Evolutionary conservation across 1,140 invertebrate species (phyloP).

Genomic region (Leptinotarsa defecta): DNA sequence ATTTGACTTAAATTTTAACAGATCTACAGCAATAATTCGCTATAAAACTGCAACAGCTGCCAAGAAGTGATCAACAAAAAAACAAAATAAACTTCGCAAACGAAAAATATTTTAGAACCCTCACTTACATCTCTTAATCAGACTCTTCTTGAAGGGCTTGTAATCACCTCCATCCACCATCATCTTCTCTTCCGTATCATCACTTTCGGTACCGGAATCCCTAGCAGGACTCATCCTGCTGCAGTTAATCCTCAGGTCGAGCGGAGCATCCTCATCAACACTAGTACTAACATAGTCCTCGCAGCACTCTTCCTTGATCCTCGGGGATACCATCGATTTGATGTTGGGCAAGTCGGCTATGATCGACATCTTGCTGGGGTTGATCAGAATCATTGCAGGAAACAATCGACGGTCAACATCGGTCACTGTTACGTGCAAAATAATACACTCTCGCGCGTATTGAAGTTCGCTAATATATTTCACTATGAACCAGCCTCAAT

Average conservation of each 20-base stretch:
- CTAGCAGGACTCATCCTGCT: slow-evolving; percentile 50
- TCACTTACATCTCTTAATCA: slow-evolving; percentile 89
- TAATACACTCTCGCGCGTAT: slow-evolving; percentile 2
- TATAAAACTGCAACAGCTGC: no score
- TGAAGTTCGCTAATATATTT: not conserved
- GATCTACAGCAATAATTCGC: no score
- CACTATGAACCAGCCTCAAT: not conserved
- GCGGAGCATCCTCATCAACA: slow-evolving; percentile 58
- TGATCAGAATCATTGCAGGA: slow-evolving; percentile 15
- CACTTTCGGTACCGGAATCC: slow-evolving; percentile 51
- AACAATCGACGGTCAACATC: not conserved
- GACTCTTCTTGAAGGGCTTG: slow-evolving; percentile 85
- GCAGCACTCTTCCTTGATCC: slow-evolving; percentile 50
- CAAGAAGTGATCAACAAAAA: no score
- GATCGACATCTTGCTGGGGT: slow-evolving; percentile 37
- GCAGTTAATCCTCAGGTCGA: slow-evolving; percentile 64
- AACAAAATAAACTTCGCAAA: no score
- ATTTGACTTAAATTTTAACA: no score
- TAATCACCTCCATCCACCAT: slow-evolving; percentile 58
- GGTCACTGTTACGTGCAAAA: slow-evolving; percentile 3
- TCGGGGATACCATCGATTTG: slow-evolving; percentile 16
- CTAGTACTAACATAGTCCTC: slow-evolving; percentile 55
- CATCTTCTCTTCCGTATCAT: slow-evolving; percentile 49
- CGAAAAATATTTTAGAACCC: not conserved
- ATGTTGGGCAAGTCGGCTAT: slow-evolving; percentile 31